Evolutionary conservation across 92 coral and sea anemone genomes (phyloP).

Genomic region (Epizoanthus stellaris): DNA sequence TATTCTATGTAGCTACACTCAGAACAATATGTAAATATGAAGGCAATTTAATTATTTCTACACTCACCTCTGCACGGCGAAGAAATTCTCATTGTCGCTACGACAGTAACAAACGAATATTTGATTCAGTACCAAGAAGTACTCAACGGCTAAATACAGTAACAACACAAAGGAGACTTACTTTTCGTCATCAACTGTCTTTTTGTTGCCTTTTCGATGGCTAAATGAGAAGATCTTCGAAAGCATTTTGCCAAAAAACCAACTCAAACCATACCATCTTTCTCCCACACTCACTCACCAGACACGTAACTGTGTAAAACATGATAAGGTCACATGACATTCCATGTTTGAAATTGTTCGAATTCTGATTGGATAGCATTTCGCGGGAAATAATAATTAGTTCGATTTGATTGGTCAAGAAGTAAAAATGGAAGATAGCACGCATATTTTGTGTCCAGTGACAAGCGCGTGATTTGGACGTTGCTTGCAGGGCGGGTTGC

Average conservation of each 20-base stretch:
- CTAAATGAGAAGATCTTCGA: constrained; percentile 93
- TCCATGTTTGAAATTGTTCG: constrained; percentile 51
- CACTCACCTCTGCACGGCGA: constrained; percentile 39
- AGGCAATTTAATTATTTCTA: background rate
- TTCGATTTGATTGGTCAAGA: constrained; percentile 72
- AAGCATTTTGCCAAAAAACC: constrained; percentile 64
- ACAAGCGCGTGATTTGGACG: constrained; percentile 81
- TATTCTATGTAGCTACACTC: background rate
- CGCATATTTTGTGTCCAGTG: constrained; percentile 57
- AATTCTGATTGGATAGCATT: constrained; percentile 75
- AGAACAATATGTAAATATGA: background rate
- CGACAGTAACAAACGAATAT: constrained; percentile 17
- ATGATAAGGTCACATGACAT: constrained; percentile 81
- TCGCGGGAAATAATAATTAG: constrained; percentile 74
- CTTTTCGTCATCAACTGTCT: constrained; percentile 66
- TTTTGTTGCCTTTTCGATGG: constrained; percentile 78
- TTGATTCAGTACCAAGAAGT: background rate
- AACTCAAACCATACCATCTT: constrained; percentile 33
- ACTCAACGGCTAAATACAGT: background rate
- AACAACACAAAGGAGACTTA: constrained; percentile 41
- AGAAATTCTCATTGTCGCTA: constrained; percentile 31
- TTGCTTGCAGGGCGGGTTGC: no score
- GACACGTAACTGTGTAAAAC: constrained; percentile 52
- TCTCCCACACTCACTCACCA: constrained; percentile 32
- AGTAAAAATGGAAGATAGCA: constrained; percentile 22